Evolutionary conservation across 2,888 invertebrate genomes (phyloP).

Genomic region (Cetonia aurata): DNA sequence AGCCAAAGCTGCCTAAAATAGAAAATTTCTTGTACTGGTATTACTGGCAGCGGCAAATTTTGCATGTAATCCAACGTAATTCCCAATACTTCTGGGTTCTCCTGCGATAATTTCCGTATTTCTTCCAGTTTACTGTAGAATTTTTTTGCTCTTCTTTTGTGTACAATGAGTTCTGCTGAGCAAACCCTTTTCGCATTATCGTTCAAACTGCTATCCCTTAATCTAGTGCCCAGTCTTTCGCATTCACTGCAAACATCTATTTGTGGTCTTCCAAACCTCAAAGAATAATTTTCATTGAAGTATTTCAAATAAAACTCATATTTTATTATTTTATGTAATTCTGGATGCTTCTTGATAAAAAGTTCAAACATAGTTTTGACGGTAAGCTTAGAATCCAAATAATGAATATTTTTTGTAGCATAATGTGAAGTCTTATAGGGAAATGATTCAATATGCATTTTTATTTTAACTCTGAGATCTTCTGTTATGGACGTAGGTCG

Average conservation of each 20-base stretch:
- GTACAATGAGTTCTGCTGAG: conserved; percentile 47
- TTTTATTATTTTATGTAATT: background rate
- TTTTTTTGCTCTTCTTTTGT: conserved; percentile 50
- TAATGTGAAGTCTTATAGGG: conserved; percentile 3
- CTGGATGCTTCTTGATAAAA: conserved; percentile 7
- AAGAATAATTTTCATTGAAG: conserved; percentile 27
- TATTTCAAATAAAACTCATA: conserved; percentile 24
- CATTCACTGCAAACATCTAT: conserved; percentile 26
- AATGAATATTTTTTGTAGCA: conserved; percentile 5
- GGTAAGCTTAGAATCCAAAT: background rate
- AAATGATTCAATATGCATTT: background rate
- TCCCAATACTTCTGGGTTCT: conserved; percentile 41
- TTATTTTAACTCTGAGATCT: conserved; percentile 1
- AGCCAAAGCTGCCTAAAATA: conserved; percentile 51
- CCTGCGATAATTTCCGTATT: conserved; percentile 38
- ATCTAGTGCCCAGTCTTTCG: conserved; percentile 7
- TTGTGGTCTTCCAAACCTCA: conserved; percentile 32
- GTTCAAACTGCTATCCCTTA: conserved; percentile 6
- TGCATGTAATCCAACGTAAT: conserved; percentile 51
- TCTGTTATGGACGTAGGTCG: background rate
- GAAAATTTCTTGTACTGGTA: conserved; percentile 53
- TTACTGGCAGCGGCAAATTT: conserved; percentile 49
- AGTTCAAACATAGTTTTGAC: conserved; percentile 3
- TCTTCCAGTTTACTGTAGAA: conserved; percentile 49
- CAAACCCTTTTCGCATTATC: conserved; percentile 17